Evolutionary conservation across 2,888 invertebrate species (phyloP).

Genomic region (Tuberolachnus salignus): DNA sequence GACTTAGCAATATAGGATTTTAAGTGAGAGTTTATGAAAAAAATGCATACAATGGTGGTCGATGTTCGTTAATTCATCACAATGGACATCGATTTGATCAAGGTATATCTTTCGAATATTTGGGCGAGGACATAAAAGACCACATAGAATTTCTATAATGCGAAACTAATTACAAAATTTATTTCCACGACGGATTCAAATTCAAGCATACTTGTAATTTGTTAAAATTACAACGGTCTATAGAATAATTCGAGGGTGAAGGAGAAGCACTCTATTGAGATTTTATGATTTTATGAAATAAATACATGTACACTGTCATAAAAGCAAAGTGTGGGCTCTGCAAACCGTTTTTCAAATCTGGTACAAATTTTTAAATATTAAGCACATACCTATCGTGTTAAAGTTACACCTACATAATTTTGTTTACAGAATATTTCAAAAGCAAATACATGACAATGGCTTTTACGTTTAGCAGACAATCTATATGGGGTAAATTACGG

Average conservation of each 20-base stretch:
- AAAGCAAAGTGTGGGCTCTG: neutral
- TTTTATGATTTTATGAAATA: constrained; percentile 17
- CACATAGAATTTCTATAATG: constrained; percentile 23
- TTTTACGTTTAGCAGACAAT: constrained; percentile 35
- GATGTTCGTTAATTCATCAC: constrained; percentile 31
- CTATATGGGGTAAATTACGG: constrained; percentile 24
- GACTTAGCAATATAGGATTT: constrained; percentile 44
- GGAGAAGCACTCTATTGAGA: constrained; percentile 5
- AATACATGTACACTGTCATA: constrained; percentile 15
- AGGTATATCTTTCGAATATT: too few relatives aligned
- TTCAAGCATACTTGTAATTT: constrained; percentile 10
- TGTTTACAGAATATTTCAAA: constrained; percentile 41
- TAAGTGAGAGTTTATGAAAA: constrained; percentile 37
- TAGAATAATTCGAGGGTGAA: constrained; percentile 24
- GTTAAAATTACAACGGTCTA: neutral
- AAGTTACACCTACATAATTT: constrained; percentile 13
- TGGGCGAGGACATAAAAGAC: constrained; percentile 15
- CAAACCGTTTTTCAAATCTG: constrained; percentile 28
- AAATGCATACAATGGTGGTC: constrained; percentile 28
- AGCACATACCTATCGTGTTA: neutral
- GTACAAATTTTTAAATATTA: neutral
- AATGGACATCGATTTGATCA: constrained; percentile 39
- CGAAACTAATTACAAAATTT: neutral
- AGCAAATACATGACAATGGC: constrained; percentile 41
- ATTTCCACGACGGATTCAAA: constrained; percentile 21